Evolutionary conservation across 2,113 vertebrate genomes (phyloP).

Genomic region (Prolemur simus): DNA sequence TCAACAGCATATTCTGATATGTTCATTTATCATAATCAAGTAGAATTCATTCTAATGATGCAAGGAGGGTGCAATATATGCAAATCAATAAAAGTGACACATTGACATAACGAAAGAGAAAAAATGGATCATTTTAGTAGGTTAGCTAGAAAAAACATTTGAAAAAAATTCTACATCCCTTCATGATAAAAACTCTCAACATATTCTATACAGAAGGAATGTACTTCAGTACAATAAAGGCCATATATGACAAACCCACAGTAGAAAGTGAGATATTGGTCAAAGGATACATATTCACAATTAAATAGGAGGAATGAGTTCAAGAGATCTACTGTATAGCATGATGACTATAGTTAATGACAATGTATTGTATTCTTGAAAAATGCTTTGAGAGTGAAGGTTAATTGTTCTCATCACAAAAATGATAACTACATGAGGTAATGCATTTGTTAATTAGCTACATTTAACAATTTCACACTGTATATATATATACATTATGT

Average conservation of each 20-base stretch:
- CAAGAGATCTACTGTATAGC: no score
- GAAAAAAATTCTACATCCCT: neutral
- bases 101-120: neutral
- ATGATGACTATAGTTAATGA: neutral
- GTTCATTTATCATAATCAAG: neutral
- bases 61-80: neutral
- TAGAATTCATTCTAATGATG: neutral
- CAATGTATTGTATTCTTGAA: neutral
- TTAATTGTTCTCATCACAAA: neutral
- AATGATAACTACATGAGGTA: neutral
- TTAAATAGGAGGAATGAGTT: neutral
- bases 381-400: neutral
- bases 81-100: neutral
- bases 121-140: neutral
- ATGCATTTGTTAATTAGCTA: neutral
- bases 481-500: no score
- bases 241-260: neutral
- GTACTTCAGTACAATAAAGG: neutral
- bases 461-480: neutral
- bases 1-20: neutral
- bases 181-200: neutral
- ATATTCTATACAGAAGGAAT: neutral
- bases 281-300: neutral
- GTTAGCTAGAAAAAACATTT: neutral
- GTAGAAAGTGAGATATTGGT: no score